phyloP scores from a whole-genome alignment of 1,140 invertebrate species.

The Pectinophora gossypiella region DNA sequence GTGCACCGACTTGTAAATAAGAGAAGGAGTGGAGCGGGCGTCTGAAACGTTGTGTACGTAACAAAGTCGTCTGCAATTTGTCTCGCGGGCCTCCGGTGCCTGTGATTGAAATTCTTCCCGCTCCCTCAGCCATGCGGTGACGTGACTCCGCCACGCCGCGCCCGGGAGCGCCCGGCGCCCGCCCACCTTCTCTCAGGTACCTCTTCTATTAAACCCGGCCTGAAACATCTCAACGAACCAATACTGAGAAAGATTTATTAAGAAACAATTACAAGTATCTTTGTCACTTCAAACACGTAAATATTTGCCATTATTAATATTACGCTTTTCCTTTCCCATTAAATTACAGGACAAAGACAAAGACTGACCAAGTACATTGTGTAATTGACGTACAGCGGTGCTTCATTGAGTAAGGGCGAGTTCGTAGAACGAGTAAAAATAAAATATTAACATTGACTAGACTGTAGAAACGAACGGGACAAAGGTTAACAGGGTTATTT shows the following conservation, averaged over 20 bases:
- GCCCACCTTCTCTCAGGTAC: no score
- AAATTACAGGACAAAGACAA: no score
- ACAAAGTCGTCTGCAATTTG: constrained; percentile 40
- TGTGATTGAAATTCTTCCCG: constrained; percentile 45
- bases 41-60: constrained; percentile 13
- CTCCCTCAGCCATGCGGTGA: constrained; percentile 29
- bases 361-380: neutral
- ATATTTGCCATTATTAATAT: no score
- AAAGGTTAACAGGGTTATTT: constrained; percentile 24
- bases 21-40: neutral
- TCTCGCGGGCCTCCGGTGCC: constrained; percentile 19
- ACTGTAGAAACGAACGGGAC: constrained; percentile 13
- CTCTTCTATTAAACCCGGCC: no score
- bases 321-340: no score
- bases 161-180: neutral
- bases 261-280: no score
- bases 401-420: neutral
- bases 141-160: constrained; percentile 16
- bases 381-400: neutral
- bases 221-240: no score
- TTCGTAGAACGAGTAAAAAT: neutral
- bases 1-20: neutral
- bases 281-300: no score
- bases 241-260: no score
- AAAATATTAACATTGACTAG: constrained; percentile 3